Evolutionary conservation across 2,888 invertebrate genomes (phyloP).

Genomic region (Heptascelio sp.): DNA sequence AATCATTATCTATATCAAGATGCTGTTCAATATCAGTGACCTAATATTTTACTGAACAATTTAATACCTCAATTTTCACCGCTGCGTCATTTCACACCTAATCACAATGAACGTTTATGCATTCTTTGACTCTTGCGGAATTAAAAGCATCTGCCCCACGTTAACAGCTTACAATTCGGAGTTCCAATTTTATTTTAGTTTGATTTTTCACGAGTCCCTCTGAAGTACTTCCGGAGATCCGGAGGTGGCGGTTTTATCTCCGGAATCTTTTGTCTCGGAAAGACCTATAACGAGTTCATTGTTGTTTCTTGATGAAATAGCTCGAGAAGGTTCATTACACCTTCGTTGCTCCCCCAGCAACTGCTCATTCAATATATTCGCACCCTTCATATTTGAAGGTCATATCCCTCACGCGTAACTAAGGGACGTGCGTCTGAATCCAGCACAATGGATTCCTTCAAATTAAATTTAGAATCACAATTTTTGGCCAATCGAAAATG

Average conservation of each 20-base stretch:
- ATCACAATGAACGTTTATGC: too few relatives aligned
- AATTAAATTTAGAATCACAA: constrained; percentile 46
- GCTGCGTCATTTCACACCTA: too few relatives aligned
- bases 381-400: constrained; percentile 51
- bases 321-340: constrained; percentile 50
- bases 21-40: too few relatives aligned
- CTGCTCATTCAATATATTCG: constrained; percentile 47
- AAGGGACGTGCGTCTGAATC: constrained; percentile 22
- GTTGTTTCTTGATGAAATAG: constrained; percentile 54
- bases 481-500: constrained; percentile 48
- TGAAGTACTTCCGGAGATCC: constrained; percentile 31
- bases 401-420: constrained; percentile 26
- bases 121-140: too few relatives aligned
- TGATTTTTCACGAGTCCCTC: constrained; percentile 40
- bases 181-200: constrained; percentile 29
- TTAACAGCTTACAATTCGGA: constrained; percentile 13
- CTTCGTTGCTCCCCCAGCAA: constrained; percentile 45
- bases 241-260: constrained; percentile 35
- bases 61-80: too few relatives aligned
- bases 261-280: constrained; percentile 45
- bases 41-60: too few relatives aligned
- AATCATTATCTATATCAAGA: too few relatives aligned
- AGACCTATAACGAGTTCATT: constrained; percentile 42
- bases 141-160: constrained; percentile 8
- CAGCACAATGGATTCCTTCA: constrained; percentile 21